These are phyloP conservation scores for Phalloptychus januarius DNA, from an alignment of 2,797 vertebrate species.

Conservation along the genomic window DNA sequence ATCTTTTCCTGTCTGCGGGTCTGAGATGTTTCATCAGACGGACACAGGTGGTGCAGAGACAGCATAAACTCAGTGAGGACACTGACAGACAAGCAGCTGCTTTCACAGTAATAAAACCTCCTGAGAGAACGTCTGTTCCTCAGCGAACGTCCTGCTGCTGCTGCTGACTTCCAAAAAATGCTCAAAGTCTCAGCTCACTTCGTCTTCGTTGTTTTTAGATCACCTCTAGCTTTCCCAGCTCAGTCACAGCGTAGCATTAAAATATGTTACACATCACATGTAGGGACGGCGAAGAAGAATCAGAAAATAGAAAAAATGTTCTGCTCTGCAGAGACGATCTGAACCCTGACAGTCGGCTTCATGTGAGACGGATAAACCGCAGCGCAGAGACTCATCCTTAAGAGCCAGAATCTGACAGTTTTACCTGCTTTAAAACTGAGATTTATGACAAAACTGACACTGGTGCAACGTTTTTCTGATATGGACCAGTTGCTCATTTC, in stretches of 20 bases:
- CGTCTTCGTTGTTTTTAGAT: constrained; percentile 14
- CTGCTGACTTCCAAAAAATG: constrained; percentile 52
- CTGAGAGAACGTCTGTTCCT: constrained; percentile 45
- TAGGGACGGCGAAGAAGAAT: background rate
- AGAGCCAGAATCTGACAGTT: background rate
- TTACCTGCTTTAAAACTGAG: background rate
- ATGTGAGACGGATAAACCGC: constrained; percentile 1
- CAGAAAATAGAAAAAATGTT: background rate
- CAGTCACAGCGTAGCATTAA: background rate
- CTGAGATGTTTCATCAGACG: constrained; percentile 14
- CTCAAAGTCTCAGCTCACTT: constrained; percentile 31
- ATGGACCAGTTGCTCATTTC: background rate
- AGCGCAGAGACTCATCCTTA: background rate
- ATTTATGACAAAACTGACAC: background rate
- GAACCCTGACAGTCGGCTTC: background rate
- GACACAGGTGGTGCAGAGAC: constrained; percentile 72
- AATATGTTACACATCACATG: constrained; percentile 2
- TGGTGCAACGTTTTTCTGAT: background rate
- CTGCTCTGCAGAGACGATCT: constrained; percentile 2
- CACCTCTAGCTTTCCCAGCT: background rate
- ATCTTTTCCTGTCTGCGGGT: background rate
- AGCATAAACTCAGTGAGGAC: constrained; percentile 66
- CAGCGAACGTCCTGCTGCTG: background rate
- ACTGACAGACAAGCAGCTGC: constrained; percentile 74
- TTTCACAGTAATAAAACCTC: constrained; percentile 55